These are phyloP conservation scores for Leucania comma DNA, from an alignment of 2,888 invertebrate species.

Conservation along the genomic window DNA sequence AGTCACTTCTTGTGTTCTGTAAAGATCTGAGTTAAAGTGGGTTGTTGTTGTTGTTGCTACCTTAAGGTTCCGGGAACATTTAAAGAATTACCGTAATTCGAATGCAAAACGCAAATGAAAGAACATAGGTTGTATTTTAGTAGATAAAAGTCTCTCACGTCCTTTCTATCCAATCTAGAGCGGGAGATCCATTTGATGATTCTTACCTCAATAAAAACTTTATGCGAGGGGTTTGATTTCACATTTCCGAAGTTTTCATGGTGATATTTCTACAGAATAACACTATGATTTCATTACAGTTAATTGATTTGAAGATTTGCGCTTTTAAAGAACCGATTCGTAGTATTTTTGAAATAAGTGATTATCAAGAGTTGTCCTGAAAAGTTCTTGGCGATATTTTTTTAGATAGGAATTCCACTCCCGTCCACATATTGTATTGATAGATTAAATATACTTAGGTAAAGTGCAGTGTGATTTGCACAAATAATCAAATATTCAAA, in stretches of 20 bases:
- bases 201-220: too few species aligned
- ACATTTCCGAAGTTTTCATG: neutral
- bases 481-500: slow-evolving; percentile 37
- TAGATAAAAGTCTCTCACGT: too few species aligned
- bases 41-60: neutral
- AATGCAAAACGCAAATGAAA: too few species aligned
- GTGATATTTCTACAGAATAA: neutral
- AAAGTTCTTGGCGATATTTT: slow-evolving; percentile 10
- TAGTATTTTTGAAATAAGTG: neutral
- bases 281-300: neutral
- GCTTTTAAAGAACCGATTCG: neutral
- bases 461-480: slow-evolving; percentile 31
- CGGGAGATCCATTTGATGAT: too few species aligned
- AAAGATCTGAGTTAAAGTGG: neutral
- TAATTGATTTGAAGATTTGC: too few species aligned
- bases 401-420: slow-evolving; percentile 9
- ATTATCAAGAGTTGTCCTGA: neutral
- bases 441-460: slow-evolving; percentile 38
- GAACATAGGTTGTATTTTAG: too few species aligned
- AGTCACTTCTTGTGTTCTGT: neutral
- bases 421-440: slow-evolving; percentile 8
- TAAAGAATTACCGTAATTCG: too few species aligned
- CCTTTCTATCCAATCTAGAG: too few species aligned
- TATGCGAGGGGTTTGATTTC: neutral
- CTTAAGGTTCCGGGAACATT: neutral